phyloP scores from a whole-genome alignment of 2,888 invertebrate species.

The Papilio protenor region DNA sequence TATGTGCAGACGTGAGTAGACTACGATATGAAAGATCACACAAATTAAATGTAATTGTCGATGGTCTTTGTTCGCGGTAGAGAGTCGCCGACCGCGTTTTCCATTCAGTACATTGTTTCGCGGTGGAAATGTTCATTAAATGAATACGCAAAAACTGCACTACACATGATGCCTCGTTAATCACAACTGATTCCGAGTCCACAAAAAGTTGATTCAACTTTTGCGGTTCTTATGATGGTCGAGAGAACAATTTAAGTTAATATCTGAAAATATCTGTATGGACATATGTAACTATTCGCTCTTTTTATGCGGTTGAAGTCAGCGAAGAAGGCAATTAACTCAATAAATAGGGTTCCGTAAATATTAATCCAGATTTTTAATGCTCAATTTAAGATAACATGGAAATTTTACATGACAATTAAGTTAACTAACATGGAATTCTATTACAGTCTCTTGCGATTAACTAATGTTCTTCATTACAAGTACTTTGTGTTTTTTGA shows the following conservation, averaged over 20 bases:
- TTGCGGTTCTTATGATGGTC: constrained; percentile 19
- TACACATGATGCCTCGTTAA: constrained; percentile 43
- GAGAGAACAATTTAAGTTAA: constrained; percentile 26
- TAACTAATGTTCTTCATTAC: too few relatives aligned
- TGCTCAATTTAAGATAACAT: not conserved
- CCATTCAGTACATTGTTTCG: constrained; percentile 44
- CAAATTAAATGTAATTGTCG: constrained; percentile 39
- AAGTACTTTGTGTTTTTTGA: not conserved
- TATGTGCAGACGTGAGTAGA: constrained; percentile 30
- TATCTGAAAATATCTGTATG: constrained; percentile 27
- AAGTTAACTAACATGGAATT: not conserved
- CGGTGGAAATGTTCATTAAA: constrained; percentile 43
- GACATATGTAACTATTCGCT: constrained; percentile 1
- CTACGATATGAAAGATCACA: constrained; percentile 32
- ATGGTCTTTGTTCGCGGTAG: constrained; percentile 32
- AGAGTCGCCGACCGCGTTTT: constrained; percentile 36
- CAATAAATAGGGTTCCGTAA: constrained; percentile 12
- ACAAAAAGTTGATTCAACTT: constrained; percentile 37
- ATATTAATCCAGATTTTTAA: constrained; percentile 2
- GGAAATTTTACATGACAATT: not conserved
- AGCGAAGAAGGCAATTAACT: constrained; percentile 6
- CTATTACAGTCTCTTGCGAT: not conserved
- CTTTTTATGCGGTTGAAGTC: constrained; percentile 6
- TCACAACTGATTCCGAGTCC: constrained; percentile 40
- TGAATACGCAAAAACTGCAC: constrained; percentile 41